These are phyloP conservation scores for Peribatodes rhomboidaria DNA, from an alignment of 2,888 invertebrate genomes.

Conservation along the genomic window DNA sequence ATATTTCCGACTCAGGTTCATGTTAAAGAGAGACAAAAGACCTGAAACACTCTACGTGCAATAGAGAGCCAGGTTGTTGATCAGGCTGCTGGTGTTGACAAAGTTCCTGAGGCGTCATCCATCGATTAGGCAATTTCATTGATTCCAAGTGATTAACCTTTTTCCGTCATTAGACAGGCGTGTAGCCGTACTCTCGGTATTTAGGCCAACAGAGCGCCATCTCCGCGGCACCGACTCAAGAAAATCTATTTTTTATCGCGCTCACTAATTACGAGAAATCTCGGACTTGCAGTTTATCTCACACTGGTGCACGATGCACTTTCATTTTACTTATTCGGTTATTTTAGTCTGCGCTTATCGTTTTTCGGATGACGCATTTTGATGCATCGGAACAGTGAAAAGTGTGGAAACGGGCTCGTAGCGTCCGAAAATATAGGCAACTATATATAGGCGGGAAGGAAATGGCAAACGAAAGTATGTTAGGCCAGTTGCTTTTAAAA, in stretches of 20 bases:
- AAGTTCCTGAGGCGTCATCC: background rate
- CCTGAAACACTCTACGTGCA: too few species aligned
- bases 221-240: slow-evolving; percentile 57
- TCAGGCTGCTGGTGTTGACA: too few species aligned
- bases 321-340: slow-evolving; percentile 60
- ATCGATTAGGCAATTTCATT: slow-evolving; percentile 5
- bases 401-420: slow-evolving; percentile 55
- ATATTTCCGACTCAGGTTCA: too few species aligned
- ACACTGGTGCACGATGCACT: slow-evolving; percentile 59
- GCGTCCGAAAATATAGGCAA: slow-evolving; percentile 76
- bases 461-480: slow-evolving; percentile 22
- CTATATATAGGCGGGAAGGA: slow-evolving; percentile 69
- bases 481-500: background rate
- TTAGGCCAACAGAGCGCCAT: slow-evolving; percentile 67
- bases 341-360: slow-evolving; percentile 44
- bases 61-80: too few species aligned
- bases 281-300: slow-evolving; percentile 50
- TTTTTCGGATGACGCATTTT: slow-evolving; percentile 41
- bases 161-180: slow-evolving; percentile 15
- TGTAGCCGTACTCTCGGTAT: slow-evolving; percentile 59
- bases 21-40: too few species aligned
- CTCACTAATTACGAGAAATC: slow-evolving; percentile 67
- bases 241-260: slow-evolving; percentile 75
- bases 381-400: slow-evolving; percentile 49
- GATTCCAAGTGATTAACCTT: slow-evolving; percentile 30